These are phyloP conservation scores for Coleophora deauratella DNA, from an alignment of 2,888 invertebrate genomes.

Conservation along the genomic window DNA sequence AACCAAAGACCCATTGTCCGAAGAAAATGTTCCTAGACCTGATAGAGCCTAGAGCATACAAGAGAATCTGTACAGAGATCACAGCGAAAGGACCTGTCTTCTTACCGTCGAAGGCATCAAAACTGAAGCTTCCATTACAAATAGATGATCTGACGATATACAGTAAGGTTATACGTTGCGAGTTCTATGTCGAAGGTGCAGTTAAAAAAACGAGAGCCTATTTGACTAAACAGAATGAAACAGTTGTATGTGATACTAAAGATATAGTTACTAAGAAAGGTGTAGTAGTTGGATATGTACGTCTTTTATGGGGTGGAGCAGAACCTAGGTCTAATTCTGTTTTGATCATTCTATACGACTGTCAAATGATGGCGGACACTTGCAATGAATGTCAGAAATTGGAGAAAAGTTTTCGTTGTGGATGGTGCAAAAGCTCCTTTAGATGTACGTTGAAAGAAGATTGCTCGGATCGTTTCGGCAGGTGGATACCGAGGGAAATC, in stretches of 20 bases:
- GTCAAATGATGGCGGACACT: slow-evolving; percentile 20
- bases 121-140: slow-evolving; percentile 21
- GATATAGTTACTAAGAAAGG: slow-evolving; percentile 11
- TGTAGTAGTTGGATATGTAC: slow-evolving; percentile 19
- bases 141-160: slow-evolving; percentile 30
- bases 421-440: slow-evolving; percentile 24
- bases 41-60: slow-evolving; percentile 8
- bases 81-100: slow-evolving; percentile 23
- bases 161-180: slow-evolving; percentile 23
- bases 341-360: slow-evolving; percentile 27
- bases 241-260: slow-evolving; percentile 14
- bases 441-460: slow-evolving; percentile 24
- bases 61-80: slow-evolving; percentile 21
- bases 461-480: slow-evolving; percentile 19
- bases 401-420: slow-evolving; percentile 25
- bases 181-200: slow-evolving; percentile 19
- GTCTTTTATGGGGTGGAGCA: slow-evolving; percentile 29
- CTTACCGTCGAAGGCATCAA: slow-evolving; percentile 21
- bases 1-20: slow-evolving; percentile 23
- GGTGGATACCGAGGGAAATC: slow-evolving; percentile 16
- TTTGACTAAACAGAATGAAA: not conserved
- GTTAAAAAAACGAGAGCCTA: too few relatives aligned
- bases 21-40: slow-evolving; percentile 22
- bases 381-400: slow-evolving; percentile 23
- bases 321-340: slow-evolving; percentile 33